Evolutionary conservation across 35 echinoderm and acorn worm species (phyloP), one percentile per base, ranked within the genome.

Genomic region (Nesometra sesokonis): DNA sequence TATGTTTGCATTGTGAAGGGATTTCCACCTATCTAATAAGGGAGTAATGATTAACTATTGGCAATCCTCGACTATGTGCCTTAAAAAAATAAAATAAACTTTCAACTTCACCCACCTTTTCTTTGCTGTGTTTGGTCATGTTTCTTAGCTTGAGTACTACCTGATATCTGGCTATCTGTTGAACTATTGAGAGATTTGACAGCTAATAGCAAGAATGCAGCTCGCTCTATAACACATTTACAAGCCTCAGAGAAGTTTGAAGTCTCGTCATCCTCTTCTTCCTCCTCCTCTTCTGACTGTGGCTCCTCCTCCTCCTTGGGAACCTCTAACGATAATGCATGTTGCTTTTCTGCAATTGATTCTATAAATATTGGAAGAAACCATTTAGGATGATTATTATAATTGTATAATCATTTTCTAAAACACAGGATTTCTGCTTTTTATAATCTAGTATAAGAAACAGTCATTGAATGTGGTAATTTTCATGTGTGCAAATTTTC

Each of bases 191-290:
- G 85, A 15, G 91, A 47, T 46, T 80, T 82, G 29, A 97, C 95
- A 35, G 86, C 92, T 17, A 97, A 80, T 78, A 97, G 36, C 34
- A 97, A 80, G 52, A 92, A 99, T 81, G 92, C 86, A 30, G 93
- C 94, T 23, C 96, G 84, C 47, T 94, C 92, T 35, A 99, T 93
- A 37, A 99, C 78, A 5, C 90, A 94, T 85, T 91, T 94, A 78
- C 93, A 99, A 33, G 96, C 90, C 78, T 99, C 96, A 11, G 86
- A 86, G 52, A 94, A 94, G 77, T 93, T 92, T 43, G 82, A 86
- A 34, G 87, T 79, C 15, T 86, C 85, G 29, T 80, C 85, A 78
- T 84, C 79, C 82, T 92, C 52, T 19, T 67, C 11, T 27, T 67
- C 52, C 23, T 67, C 21, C 52, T 27, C 23, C 1, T 67, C 52